Base-by-base conservation (phyloP, 2,113 vertebrate species). In the Tychaedon coryphoeus region DNA sequence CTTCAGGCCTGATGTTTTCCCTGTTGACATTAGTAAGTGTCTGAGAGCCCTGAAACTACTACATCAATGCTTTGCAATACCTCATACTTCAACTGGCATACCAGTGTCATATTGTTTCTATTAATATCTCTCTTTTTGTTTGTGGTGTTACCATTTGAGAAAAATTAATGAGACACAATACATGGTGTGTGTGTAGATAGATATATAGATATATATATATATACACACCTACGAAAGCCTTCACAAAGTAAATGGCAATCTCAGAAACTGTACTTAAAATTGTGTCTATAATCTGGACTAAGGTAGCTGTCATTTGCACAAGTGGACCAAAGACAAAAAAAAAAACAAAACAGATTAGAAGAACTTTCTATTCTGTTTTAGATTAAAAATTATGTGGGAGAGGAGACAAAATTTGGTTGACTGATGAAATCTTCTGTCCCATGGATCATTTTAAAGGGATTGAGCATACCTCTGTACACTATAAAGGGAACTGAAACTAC, bases 171-270 rank as follows among this genome's bases (percentile, higher is more conserved):
- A 73, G 42, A 71, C 12, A 62, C 3, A 51, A 26, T 51, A 25
- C 16, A 29, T 60, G 7, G 8, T 40, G 26, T 28, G 50, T 51
- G 25, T 26, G 7, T 43, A 14, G 24, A 29, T 19, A 48, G 17
- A 51, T 7, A 60, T 10, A 66, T 50, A 25, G 25, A 28, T 50
- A 26, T 25, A 14, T 48, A 12, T 24, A 29, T 18, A 47, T 19
- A 51, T 5, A 54, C 8, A 66, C 5, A 9, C 2, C 20, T 54
- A 60, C 0, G 0, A 51, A 70, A 66, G 13, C n/a, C 54, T 51
- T 75, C 38, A 40, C 19, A 56, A 72, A 57, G 23, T 45, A 84
- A 80, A 83, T 34, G 5, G 4, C 7, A 88, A 24, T 57, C 45
- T 66, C 36, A 65, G 26, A 78, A 66, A 75, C 25, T 36, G 9